Base-by-base conservation (phyloP, 2,888 invertebrate species). In the Panopea generosa region DNA sequence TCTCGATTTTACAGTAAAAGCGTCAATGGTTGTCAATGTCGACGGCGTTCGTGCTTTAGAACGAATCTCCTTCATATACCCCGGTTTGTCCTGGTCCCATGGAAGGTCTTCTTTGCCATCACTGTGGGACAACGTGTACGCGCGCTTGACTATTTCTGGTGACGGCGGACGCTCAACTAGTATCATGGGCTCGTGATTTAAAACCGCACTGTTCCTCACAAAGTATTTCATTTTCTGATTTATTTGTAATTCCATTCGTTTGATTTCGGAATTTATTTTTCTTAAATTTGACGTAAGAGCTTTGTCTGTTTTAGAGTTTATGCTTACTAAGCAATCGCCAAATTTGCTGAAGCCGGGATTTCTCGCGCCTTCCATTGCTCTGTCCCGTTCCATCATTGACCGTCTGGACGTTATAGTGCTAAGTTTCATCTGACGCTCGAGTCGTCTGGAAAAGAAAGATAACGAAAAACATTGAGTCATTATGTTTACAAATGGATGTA, bases 121-220 rank as follows among this genome's bases (percentile, higher is more conserved):
- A 27, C 78, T 73, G 24, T 69, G 53, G 24, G 62, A 52, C 65
- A 87, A 77, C 26, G 83, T 60, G 1, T 63, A 52, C 4, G 84
- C 85, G 29, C 84, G 68, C 43, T 71, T 82, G 0, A 72, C 53
- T 16, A 77, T 73, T 49, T 84, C 78, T 26, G 86, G 86, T n/a
- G 87, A 86, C 18, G 89, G 77, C 0, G 88, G 86, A 24, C 90
- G 75, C 70, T 89, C 88, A 6, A 90, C 89, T 27, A 90, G 79
- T 20, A 90, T 86, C 18, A 89, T 82, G 0, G 90, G 90, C 33
- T 90, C 89, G 55, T 86, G 84, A 74, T 86, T 87, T 18, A 88
- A 66, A 16, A 86, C 84, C 22, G 81, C 74, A 49, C 83, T 86
- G 7, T 70, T 82, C 55, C 80, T 78, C 9, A 88, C 79, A 72